Base-by-base conservation (phyloP, 2,797 vertebrate species). In the Hypotaenidia philippensis region DNA sequence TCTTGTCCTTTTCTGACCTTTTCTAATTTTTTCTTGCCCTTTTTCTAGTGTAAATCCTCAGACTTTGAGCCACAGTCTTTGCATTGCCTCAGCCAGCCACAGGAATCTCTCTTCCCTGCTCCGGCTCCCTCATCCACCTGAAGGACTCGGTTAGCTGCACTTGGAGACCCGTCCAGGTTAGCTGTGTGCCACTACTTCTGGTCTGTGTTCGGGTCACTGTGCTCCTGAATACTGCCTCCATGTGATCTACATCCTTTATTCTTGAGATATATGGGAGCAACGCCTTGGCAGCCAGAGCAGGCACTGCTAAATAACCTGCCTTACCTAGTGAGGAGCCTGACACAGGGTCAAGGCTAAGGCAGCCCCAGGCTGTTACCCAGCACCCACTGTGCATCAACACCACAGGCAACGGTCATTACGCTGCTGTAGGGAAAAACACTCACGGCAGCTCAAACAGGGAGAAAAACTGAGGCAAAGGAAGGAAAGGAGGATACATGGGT, bases 381-480 rank as follows among this genome's bases (percentile, higher is more conserved):
- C 18, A 25, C 27, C 11, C 41, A 53, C 0, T 25, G 5, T 34
- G 34, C 18, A 9, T 25, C 5, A 17, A 12, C 4, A 8, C 47
- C 27, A 11, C 7, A 1, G 10, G 15, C n/a, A 29, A 19, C 7
- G 9, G 20, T 9, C 31, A 9, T 29, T 20, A 23, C 0, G 2
- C 41, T 60, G 17, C 41, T 75, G 14, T 32, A 2, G 7, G 56
- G 38, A 70, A 74, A 56, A 74, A 52, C 29, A 10, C 34, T 57
- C 34, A 27, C 0, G 1, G 16, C 40, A 76, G 14, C 40, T 77
- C 2, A 2, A 41, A 63, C 1, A 6, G 3, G 10, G 16, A 1
- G 1, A 11, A 79, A 83, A 70, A 40, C 10, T 8, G 47, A 65
- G 64, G 25, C 5, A 50, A 57, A 85, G 11, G 44, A 72, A 82